Percentiles rank a stretch among this genome's conserved stretches.
Conservation (phyloP, 2,888 invertebrate genomes). For the Limnephilus auricula region DNA sequence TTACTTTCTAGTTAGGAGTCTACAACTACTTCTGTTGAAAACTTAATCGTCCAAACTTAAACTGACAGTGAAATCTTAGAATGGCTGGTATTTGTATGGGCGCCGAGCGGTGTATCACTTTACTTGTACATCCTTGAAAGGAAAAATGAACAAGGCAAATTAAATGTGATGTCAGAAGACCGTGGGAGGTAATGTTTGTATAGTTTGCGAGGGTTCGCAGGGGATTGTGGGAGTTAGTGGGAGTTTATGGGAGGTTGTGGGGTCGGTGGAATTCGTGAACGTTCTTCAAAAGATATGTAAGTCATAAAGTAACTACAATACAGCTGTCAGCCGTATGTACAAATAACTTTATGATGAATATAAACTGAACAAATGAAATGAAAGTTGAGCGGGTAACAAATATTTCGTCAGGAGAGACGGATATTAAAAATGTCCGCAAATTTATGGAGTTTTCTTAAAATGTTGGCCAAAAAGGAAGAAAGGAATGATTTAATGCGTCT, state of each 20-base stretch:
- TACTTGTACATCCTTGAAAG: neutral
- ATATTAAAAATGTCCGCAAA: neutral
- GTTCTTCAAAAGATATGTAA: neutral
- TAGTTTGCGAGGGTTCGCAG: neutral
- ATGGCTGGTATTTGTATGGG: slow-evolving; percentile 25
- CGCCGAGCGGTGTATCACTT: slow-evolving; percentile 10
- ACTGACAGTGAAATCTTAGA: slow-evolving; percentile 38
- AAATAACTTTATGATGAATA: neutral
- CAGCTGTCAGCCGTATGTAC: neutral
- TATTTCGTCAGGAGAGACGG: neutral
- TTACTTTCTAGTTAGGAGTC: neutral
- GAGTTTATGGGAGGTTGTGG: neutral
- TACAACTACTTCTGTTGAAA: neutral
- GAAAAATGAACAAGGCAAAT: slow-evolving; percentile 36
- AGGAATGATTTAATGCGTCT: neutral
- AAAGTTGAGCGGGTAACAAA: neutral
- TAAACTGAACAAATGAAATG: neutral
- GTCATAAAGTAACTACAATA: neutral
- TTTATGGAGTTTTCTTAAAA: neutral
- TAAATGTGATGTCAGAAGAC: neutral
- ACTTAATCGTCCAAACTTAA: slow-evolving; percentile 23
- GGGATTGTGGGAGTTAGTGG: neutral
- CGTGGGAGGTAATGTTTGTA: neutral
- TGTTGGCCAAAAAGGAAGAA: neutral
- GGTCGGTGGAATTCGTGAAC: neutral